Conservation (phyloP, 1,140 invertebrate genomes). For the Thaumetopoea pityocampa region DNA sequence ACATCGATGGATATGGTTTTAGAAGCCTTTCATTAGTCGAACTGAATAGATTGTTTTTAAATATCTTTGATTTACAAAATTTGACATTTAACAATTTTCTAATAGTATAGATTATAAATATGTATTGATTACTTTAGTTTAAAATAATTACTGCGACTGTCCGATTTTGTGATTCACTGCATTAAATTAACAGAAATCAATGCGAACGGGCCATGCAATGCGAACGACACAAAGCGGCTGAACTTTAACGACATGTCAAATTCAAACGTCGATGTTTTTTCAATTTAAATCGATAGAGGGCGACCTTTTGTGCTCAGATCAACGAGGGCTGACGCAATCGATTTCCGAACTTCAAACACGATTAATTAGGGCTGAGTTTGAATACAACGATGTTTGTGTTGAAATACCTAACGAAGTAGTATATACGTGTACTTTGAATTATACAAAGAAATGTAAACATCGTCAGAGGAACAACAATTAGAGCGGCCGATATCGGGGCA, state of each 20-base stretch:
- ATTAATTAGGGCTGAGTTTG: conserved; percentile 37
- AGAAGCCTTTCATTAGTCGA: too few relatives aligned
- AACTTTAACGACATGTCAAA: conserved; percentile 49
- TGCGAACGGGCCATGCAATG: conserved; percentile 36
- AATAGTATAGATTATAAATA: too few relatives aligned
- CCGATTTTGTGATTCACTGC: conserved; percentile 19
- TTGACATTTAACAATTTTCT: too few relatives aligned
- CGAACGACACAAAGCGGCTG: conserved; percentile 27
- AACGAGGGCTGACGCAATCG: conserved; percentile 25
- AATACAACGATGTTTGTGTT: conserved; percentile 12
- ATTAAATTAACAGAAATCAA: conserved; percentile 39
- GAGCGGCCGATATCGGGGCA: conserved; percentile 66
- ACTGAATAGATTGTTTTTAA: too few relatives aligned
- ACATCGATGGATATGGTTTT: too few relatives aligned
- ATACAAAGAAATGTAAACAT: conserved; percentile 47
- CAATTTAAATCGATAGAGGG: conserved; percentile 55
- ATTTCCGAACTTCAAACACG: conserved; percentile 49
- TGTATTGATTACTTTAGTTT: conserved; percentile 8
- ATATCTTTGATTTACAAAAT: too few relatives aligned
- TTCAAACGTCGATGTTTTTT: conserved; percentile 60
- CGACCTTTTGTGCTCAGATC: conserved; percentile 12
- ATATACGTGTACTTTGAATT: conserved; percentile 27
- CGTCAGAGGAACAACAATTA: conserved; percentile 65
- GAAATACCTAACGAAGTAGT: conserved; percentile 19
- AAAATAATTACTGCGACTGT: conserved; percentile 1